These are phyloP conservation scores for Eurytoma californica DNA, from an alignment of 2,888 invertebrate genomes.

Conservation along the genomic window DNA sequence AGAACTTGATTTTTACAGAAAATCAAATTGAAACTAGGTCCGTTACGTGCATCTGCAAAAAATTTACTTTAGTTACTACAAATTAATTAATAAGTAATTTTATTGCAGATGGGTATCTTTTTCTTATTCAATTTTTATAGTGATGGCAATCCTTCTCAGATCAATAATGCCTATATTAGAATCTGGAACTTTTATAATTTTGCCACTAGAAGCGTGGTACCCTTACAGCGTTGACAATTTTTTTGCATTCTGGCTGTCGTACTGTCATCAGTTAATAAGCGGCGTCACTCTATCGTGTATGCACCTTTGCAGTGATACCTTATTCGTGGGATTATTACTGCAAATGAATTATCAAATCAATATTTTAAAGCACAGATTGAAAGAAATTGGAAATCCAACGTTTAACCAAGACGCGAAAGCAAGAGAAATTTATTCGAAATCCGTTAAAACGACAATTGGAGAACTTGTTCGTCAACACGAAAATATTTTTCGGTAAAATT, in stretches of 20 bases:
- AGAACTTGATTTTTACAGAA: conserved; percentile 13
- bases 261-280: conserved; percentile 33
- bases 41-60: too few species aligned
- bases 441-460: too few species aligned
- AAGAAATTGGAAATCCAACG: too few species aligned
- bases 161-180: conserved; percentile 20
- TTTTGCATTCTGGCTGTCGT: conserved; percentile 26
- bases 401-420: too few species aligned
- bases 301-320: conserved; percentile 26
- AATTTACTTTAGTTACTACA: too few species aligned
- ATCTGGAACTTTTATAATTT: conserved; percentile 22
- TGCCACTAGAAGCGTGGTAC: conserved; percentile 43
- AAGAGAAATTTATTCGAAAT: too few species aligned
- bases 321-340: conserved; percentile 29
- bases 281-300: conserved; percentile 17
- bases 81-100: not conserved
- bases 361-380: conserved; percentile 31
- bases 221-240: conserved; percentile 23
- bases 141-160: conserved; percentile 9
- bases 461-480: conserved; percentile 28
- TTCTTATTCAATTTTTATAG: conserved; percentile 14
- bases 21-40: conserved; percentile 30
- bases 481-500: conserved; percentile 41
- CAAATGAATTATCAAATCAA: conserved; percentile 33
- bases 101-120: conserved; percentile 7